These are phyloP conservation scores for Zeus faber DNA, from an alignment of 2,113 vertebrate species.

Conservation along the genomic window DNA sequence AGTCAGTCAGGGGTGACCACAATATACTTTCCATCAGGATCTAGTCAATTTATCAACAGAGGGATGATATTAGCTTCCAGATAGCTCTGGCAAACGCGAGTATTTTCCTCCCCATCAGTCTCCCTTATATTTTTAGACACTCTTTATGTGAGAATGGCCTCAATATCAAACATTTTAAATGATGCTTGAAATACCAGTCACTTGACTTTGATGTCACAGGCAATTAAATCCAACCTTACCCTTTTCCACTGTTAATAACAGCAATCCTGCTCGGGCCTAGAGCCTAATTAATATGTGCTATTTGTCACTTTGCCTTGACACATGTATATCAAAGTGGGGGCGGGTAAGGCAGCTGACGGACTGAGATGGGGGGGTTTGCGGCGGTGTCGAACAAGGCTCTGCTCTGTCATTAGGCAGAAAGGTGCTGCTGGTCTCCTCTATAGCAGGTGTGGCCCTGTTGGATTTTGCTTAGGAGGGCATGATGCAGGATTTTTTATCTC, in stretches of 20 bases:
- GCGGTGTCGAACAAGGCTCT: constrained; percentile 67
- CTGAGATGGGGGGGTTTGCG: constrained; percentile 20
- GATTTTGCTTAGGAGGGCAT: too few species aligned
- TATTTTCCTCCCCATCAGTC: constrained; percentile 89
- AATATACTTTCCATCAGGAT: constrained; percentile 73
- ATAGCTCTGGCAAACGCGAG: constrained; percentile 80
- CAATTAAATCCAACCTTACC: constrained; percentile 99
- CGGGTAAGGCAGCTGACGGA: constrained; percentile 44
- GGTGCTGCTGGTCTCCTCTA: constrained; percentile 32
- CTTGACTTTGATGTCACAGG: constrained; percentile 99
- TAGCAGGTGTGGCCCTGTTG: too few species aligned
- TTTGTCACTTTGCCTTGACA: constrained; percentile 99
- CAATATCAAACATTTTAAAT: constrained; percentile 99
- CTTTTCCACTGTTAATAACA: constrained; percentile 98
- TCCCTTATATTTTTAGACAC: constrained; percentile 97
- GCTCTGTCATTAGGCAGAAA: constrained; percentile 67
- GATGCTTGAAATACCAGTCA: constrained; percentile 99
- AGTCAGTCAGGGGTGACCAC: constrained; percentile 66
- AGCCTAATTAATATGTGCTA: constrained; percentile 99
- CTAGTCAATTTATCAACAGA: constrained; percentile 74
- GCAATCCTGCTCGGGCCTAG: constrained; percentile 98
- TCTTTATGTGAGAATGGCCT: constrained; percentile 98
- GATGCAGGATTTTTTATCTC: too few species aligned
- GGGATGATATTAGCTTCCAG: constrained; percentile 83
- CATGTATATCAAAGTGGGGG: constrained; percentile 93